Base-by-base conservation (phyloP, 2,888 invertebrate species). In the Mimumesa dahlbomi region DNA sequence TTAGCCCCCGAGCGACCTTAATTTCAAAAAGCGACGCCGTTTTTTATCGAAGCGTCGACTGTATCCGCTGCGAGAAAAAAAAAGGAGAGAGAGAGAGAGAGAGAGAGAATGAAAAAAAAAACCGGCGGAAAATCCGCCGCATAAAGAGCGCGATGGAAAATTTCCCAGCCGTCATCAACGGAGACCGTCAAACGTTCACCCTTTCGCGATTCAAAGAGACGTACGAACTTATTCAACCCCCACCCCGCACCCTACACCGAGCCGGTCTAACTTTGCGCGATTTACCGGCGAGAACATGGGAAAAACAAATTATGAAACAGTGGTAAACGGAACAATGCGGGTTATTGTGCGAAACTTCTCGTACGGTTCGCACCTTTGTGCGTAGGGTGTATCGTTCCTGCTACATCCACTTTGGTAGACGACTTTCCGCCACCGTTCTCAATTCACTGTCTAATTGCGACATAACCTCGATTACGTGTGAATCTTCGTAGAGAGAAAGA, bases 71-170 rank as follows among this genome's bases (percentile, higher is more conserved):
- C 3, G n/a, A n/a, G 34, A 18, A 16, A 50, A 50, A 21, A 31
- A 19, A 5, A 31, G 13, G 3, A 22, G 11, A 21, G n/a, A n/a
- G n/a, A n/a, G n/a, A n/a, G n/a, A n/a, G n/a, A n/a, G n/a, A n/a
- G n/a, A n/a, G n/a, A n/a, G n/a, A n/a, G n/a, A n/a, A n/a, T n/a
- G n/a, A n/a, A n/a, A n/a, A n/a, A n/a, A n/a, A n/a, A n/a, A n/a
- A n/a, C n/a, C n/a, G n/a, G n/a, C n/a, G n/a, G n/a, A n/a, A n/a
- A n/a, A n/a, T n/a, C n/a, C n/a, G n/a, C 46, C 40, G 34, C 34
- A 34, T n/a, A 43, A 21, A 56, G 50, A 42, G 56, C 45, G 40
- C 53, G 52, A 66, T 67, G 66, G n/a, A 43, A 58, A 63, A 52
- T 59, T 62, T 53, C 59, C 4, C 40, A 16, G n/a, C 16, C 18